These are phyloP conservation scores for Peribatodes rhomboidaria DNA, from an alignment of 2,888 invertebrate species.

Conservation along the genomic window DNA sequence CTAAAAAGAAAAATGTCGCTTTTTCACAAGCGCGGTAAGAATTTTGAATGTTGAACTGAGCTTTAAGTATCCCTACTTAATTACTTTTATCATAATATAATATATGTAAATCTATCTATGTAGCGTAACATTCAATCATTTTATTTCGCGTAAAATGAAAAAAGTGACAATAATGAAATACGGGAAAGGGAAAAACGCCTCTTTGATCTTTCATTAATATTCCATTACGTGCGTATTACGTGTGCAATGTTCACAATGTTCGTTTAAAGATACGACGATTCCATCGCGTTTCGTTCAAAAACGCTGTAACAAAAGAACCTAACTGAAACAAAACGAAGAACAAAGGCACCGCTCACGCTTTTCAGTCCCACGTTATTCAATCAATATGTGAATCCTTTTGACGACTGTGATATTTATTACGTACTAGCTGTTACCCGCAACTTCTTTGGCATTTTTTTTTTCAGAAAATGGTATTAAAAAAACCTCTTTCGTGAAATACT, in stretches of 20 bases:
- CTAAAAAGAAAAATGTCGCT: too few relatives aligned
- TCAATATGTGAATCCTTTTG: slow-evolving; percentile 18
- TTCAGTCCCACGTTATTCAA: slow-evolving; percentile 1
- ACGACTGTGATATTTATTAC: background rate
- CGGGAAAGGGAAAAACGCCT: background rate
- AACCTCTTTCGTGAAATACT: too few relatives aligned
- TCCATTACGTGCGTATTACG: slow-evolving; percentile 12
- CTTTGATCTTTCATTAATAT: slow-evolving; percentile 4
- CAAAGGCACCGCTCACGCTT: slow-evolving; percentile 17
- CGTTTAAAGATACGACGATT: slow-evolving; percentile 10
- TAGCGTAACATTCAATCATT: too few relatives aligned
- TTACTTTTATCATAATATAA: too few relatives aligned
- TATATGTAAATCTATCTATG: too few relatives aligned
- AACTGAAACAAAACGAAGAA: slow-evolving; percentile 25
- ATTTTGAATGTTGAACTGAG: too few relatives aligned
- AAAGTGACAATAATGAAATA: background rate
- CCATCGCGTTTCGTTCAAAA: slow-evolving; percentile 19
- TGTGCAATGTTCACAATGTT: slow-evolving; percentile 3
- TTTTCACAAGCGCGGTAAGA: too few relatives aligned
- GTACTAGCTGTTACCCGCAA: too few relatives aligned
- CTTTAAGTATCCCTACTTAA: too few relatives aligned
- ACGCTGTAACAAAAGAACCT: slow-evolving; percentile 12
- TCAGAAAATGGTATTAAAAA: too few relatives aligned
- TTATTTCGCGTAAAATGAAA: background rate
- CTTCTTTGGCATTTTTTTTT: too few relatives aligned